Evolutionary conservation across 2,113 vertebrate genomes (phyloP), one percentile per base, ranked within the genome.

Genomic region (Psittacara wagleri): DNA sequence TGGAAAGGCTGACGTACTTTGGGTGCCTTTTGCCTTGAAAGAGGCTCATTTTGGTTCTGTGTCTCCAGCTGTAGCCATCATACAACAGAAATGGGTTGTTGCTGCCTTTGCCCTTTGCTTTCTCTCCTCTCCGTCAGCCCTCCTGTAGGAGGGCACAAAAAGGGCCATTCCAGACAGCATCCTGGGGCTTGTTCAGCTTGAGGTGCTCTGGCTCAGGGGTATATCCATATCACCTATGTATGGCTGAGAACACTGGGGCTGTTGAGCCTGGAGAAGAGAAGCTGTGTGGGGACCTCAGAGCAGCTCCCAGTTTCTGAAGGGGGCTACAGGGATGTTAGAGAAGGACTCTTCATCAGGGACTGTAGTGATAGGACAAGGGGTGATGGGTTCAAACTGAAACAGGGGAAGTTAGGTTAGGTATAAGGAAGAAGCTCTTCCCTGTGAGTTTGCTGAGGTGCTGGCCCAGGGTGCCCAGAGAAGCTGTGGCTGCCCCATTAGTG

Each of bases 111-210:
- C 10, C n/a, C 12, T 54, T 31, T 35, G 48, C 12, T 80, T 33
- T 64, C 24, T 59, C 39, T 20, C 61, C 22, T 51, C 4, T 66
- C 51, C 19, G 16, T 51, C 15, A 24, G 22, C 24, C 19, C 3
- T 73, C 9, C 46, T 43, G 14, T 8, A 6, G 16, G 41, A 69
- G 10, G 7, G 29, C 13, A 24, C 11, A 17, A 20, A 68, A 74
- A 39, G 9, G 19, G 13, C 27, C 11, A 54, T 67, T 73, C 51
- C 35, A 43, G 31, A 13, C 13, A 17, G 31, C 19, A 69, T 63
- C 14, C 18, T 17, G 6, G 13, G 23, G 17, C 6, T 49, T 44
- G 4, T 55, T n/a, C 16, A 28, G 35, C 20, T 17, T 0, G 0
- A 17, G 27, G 11, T 73, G 39, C 62, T 51, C 37, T 3, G 1